Evolutionary conservation across 1,140 invertebrate species (phyloP), one percentile per base, ranked within the genome.

Genomic region (Ericerus pela): DNA sequence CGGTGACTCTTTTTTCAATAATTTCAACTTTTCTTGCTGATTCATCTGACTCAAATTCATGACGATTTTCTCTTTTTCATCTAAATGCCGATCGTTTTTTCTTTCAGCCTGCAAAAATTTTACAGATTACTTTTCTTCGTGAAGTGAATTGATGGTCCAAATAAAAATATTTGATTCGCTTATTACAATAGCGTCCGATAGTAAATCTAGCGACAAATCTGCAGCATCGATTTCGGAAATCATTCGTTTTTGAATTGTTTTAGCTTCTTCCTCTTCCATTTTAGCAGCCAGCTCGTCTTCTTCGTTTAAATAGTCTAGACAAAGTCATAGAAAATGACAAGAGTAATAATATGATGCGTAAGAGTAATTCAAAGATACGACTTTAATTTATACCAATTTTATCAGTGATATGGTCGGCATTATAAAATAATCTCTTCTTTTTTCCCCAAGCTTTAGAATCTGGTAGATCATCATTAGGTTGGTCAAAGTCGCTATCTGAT

Each of bases 251-350:
- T 47, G 41, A 47, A 47, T 47, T 10, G 2, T 47, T 3, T 8
- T 10, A 47, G 41, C 41, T 22, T 47, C 41, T 16, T 24, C 26
- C 26, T 47, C 41, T 47, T 47, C 41, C 41, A 47, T 22, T 47
- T 47, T 47, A 24, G 41, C 41, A 2, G 26, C 8, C 18, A 24
- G 20, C 26, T 47, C 41, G 8, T 47, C 41, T 24, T 47, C 41
- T 5, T 38, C 36, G 14, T 47, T 47, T 24, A 24, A 18, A 24
- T 22, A 47, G 11, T 47, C 41, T 47, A 24, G 12, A 22, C 22
- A 47, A 24, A 22, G 12, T 6, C 14, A 8, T 6, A 41, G 5
- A 41, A 41, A 8, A 41, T 18, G 20, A 4, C 5, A 8, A 16
- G 14, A 38, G 36, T n/a, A 47, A 47, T 5, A 14, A 12, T 47